These are phyloP conservation scores for Chaetops frenatus DNA, from an alignment of 2,113 vertebrate species.

Conservation along the genomic window DNA sequence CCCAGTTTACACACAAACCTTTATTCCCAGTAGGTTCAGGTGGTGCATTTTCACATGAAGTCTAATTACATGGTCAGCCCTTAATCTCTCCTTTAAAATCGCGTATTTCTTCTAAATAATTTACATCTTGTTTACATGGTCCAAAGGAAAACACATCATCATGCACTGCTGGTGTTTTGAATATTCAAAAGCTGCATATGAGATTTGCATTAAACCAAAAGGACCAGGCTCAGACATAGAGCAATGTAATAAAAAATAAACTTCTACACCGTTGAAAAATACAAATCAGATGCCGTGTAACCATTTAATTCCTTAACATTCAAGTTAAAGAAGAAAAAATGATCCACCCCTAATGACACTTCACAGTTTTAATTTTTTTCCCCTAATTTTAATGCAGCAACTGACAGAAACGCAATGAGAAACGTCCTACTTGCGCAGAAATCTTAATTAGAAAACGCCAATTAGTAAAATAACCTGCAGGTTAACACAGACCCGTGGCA, in stretches of 20 bases:
- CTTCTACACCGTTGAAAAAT: neutral
- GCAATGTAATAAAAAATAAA: neutral
- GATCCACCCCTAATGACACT: neutral
- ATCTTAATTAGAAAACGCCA: neutral
- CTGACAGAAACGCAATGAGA: neutral
- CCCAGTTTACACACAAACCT: neutral
- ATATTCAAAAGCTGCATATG: neutral
- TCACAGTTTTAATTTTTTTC: fast-evolving
- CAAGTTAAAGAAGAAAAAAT: neutral
- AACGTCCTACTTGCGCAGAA: neutral
- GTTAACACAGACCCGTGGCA: neutral
- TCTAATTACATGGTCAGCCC: neutral
- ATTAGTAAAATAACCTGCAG: neutral
- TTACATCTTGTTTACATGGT: neutral
- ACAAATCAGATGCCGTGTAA: neutral
- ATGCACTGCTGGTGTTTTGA: neutral
- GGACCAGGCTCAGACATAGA: neutral
- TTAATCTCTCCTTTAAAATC: neutral
- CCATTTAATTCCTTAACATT: neutral
- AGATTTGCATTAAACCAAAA: neutral
- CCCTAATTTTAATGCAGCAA: neutral
- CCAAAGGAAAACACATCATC: neutral
- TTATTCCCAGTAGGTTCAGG: neutral
- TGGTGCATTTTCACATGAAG: neutral
- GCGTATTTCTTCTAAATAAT: neutral